Percentiles rank a stretch among this genome's conserved stretches.
Evolutionary conservation across 35 echinoderm and acorn worm species (phyloP).

Genomic region (Diadema setosum): DNA sequence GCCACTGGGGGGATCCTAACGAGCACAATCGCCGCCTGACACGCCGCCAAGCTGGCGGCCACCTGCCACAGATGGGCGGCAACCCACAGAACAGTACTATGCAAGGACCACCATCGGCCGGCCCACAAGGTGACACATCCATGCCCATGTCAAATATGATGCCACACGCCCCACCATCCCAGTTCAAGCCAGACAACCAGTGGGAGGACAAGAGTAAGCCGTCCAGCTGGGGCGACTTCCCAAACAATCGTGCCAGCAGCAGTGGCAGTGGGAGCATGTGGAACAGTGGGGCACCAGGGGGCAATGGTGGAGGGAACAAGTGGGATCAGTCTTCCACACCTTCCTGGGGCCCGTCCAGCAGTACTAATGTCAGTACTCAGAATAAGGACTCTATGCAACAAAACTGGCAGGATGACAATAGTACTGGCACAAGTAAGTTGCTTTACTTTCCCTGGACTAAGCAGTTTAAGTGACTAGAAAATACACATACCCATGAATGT

Average conservation of each 20-base stretch:
- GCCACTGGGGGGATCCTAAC: conserved; percentile 83
- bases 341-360: conserved; percentile 63
- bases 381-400: conserved; percentile 98
- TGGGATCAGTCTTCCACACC: conserved; percentile 64
- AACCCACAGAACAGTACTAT: conserved; percentile 84
- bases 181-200: conserved; percentile 16
- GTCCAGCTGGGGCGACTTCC: conserved; percentile 36
- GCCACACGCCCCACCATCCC: background rate
- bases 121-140: conserved; percentile 54
- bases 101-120: conserved; percentile 71
- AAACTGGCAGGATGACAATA: conserved; percentile 76
- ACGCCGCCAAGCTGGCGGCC: background rate
- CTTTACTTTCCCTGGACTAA: background rate
- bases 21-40: conserved; percentile 84
- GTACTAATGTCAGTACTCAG: conserved; percentile 88
- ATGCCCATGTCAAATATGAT: background rate
- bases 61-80: background rate
- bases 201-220: background rate
- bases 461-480: no score
- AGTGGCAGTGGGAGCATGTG: conserved; percentile 24
- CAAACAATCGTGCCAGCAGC: background rate
- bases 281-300: conserved; percentile 11
- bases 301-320: conserved; percentile 10
- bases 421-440: background rate
- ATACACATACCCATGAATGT: no score